Percentiles rank a stretch among this genome's conserved stretches.
phyloP scores from a whole-genome alignment of 2,888 invertebrate genomes.

The Drosophila neonasuta region DNA sequence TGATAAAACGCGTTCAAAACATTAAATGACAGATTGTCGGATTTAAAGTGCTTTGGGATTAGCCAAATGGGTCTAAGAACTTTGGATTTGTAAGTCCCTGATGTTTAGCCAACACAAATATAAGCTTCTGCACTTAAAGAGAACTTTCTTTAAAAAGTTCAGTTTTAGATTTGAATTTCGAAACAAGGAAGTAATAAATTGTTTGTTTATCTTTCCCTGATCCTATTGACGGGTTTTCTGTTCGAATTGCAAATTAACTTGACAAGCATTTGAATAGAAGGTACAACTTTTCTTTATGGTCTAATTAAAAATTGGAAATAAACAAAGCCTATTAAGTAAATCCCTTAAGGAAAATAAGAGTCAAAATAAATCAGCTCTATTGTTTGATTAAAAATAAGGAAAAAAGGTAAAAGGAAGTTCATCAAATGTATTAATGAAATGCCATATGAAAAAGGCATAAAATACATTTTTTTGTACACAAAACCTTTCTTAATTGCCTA shows the following conservation, averaged over 20 bases:
- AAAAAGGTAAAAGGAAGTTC: neutral
- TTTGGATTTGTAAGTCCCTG: conserved; percentile 1
- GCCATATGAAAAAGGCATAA: too few relatives aligned
- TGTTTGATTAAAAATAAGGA: neutral
- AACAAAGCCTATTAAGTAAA: neutral
- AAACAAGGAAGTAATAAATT: neutral
- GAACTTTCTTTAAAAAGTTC: neutral
- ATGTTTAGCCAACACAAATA: conserved; percentile 1
- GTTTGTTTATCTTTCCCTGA: neutral
- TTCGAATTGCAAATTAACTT: neutral
- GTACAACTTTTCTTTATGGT: neutral
- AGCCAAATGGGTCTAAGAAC: conserved; percentile 9
- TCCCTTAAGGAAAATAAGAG: neutral
- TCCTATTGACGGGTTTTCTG: neutral
- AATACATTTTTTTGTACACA: too few relatives aligned
- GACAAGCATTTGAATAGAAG: neutral
- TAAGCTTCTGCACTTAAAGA: neutral
- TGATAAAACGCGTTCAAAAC: conserved; percentile 44
- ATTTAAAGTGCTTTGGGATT: conserved; percentile 18
- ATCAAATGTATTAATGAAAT: too few relatives aligned
- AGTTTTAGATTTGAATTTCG: neutral
- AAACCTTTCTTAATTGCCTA: too few relatives aligned
- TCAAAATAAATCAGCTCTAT: neutral
- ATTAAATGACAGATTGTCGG: conserved; percentile 32
- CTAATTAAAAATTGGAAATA: neutral